Conservation (phyloP, 2,113 vertebrate species). For the Nothobranchius kuhntae region DNA sequence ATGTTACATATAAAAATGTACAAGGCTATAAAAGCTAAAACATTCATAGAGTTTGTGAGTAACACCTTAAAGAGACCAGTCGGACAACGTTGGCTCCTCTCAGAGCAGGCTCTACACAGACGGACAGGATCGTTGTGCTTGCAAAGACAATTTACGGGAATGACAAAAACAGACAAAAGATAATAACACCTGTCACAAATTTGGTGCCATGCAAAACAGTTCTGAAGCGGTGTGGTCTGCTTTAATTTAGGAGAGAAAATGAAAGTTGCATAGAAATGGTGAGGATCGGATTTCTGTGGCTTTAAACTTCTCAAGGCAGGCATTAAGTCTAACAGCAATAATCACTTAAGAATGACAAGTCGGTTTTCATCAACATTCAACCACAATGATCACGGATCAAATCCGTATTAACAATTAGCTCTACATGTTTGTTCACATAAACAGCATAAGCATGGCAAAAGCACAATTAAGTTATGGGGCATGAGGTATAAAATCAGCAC, state of each 20-base stretch:
- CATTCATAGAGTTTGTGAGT: slow-evolving; percentile 80
- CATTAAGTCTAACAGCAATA: slow-evolving; percentile 17
- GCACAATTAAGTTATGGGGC: slow-evolving; percentile 41
- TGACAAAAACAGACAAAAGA: slow-evolving; percentile 70
- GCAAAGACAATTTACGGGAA: slow-evolving; percentile 73
- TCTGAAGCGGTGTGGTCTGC: slow-evolving; percentile 56
- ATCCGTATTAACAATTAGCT: slow-evolving; percentile 62
- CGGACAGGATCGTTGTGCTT: slow-evolving; percentile 80
- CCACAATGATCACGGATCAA: slow-evolving; percentile 37
- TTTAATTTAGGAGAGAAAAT: slow-evolving; percentile 79
- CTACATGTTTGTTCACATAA: slow-evolving; percentile 32
- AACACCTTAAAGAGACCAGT: slow-evolving; percentile 78
- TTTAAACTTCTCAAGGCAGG: slow-evolving; percentile 36
- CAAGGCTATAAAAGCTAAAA: slow-evolving; percentile 85
- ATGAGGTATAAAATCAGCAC: slow-evolving; percentile 68
- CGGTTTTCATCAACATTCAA: slow-evolving; percentile 32
- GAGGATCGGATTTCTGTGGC: slow-evolving; percentile 27
- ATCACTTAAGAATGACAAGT: slow-evolving; percentile 9
- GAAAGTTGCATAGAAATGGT: slow-evolving; percentile 91
- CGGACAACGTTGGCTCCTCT: slow-evolving; percentile 54
- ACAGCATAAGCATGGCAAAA: slow-evolving; percentile 24
- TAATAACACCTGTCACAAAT: slow-evolving; percentile 53
- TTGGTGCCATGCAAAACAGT: slow-evolving; percentile 75
- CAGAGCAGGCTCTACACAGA: slow-evolving; percentile 67
- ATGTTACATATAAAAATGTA: slow-evolving; percentile 91